Conservation (phyloP, 2,113 vertebrate species). For the Dipodomys merriami region DNA sequence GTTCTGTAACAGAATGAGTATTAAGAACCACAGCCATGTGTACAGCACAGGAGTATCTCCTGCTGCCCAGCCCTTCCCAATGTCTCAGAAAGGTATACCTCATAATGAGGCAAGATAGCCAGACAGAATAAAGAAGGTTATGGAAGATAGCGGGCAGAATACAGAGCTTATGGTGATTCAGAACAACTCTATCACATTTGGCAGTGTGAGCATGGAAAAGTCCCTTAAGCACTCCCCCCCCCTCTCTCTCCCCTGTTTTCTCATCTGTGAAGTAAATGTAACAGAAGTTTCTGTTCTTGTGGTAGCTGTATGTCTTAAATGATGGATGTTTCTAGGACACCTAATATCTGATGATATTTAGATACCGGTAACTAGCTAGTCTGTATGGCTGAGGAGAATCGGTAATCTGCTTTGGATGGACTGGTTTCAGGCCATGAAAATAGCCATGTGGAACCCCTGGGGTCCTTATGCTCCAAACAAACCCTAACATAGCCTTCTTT, state of each 20-base stretch:
- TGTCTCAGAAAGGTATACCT: background rate
- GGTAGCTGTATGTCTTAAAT: background rate
- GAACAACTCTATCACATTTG: background rate
- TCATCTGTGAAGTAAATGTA: background rate
- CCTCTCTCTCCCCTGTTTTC: background rate
- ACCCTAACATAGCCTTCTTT: background rate
- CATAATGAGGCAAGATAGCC: background rate
- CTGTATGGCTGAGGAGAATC: background rate
- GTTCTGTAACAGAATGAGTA: background rate
- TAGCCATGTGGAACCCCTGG: background rate
- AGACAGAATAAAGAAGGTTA: background rate
- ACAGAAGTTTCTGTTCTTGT: background rate
- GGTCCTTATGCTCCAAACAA: background rate
- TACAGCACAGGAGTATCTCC: background rate
- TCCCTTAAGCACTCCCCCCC: too few species aligned
- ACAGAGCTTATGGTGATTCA: background rate
- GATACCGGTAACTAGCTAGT: background rate
- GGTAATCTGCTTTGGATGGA: background rate
- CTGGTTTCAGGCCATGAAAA: background rate
- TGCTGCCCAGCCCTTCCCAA: background rate
- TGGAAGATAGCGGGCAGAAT: background rate
- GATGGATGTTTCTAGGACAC: background rate
- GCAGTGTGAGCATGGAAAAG: too few species aligned
- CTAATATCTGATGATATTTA: background rate
- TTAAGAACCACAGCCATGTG: background rate